phyloP scores from a whole-genome alignment of 2,113 vertebrate genomes.

The Cyprinus carpio region DNA sequence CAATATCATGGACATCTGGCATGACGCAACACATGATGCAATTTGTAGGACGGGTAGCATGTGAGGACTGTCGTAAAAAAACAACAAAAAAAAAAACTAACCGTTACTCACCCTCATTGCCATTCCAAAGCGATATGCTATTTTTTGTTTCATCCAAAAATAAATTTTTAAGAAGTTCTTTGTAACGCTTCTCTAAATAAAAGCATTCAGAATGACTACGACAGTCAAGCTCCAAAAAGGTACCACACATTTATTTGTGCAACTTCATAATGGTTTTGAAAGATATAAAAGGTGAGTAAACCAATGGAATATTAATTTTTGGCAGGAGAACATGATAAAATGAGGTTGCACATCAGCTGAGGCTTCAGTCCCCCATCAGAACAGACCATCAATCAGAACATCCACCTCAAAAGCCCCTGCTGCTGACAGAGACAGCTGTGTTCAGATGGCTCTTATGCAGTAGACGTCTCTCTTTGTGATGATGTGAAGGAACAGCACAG shows the following conservation, averaged over 20 bases:
- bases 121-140: not conserved
- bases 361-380: no score
- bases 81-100: not conserved
- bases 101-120: not conserved
- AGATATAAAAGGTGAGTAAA: not conserved
- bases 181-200: not conserved
- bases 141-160: not conserved
- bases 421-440: slow-evolving; percentile 12
- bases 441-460: not conserved
- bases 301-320: not conserved
- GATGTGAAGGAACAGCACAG: not conserved
- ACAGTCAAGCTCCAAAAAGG: not conserved
- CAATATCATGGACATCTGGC: not conserved
- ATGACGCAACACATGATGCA: not conserved
- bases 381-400: no score
- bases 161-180: not conserved
- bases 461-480: not conserved
- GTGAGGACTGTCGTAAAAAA: not conserved
- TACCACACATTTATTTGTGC: not conserved
- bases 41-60: not conserved
- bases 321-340: not conserved
- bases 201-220: not conserved
- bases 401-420: not conserved
- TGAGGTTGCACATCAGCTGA: not conserved
- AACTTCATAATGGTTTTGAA: not conserved